Conservation (phyloP, 2,888 invertebrate species). For the Spisula subtruncata region DNA sequence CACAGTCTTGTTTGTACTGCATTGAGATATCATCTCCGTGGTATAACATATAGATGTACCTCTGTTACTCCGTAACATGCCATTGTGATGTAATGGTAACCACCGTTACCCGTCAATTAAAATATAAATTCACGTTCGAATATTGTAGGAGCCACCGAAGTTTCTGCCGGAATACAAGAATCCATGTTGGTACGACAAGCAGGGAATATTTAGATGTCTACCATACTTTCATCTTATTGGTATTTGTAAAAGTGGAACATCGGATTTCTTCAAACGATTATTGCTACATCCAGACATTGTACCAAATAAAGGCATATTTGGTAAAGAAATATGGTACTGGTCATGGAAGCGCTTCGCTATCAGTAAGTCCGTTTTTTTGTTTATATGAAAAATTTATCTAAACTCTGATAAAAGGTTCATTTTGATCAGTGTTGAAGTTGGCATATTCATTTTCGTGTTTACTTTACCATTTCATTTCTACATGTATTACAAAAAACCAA, state of each 20-base stretch:
- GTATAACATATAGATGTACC: too few relatives aligned
- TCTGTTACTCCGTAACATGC: background rate
- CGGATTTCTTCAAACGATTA: conserved; percentile 62
- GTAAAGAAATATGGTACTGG: conserved; percentile 69
- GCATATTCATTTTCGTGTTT: too few relatives aligned
- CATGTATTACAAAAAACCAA: too few relatives aligned
- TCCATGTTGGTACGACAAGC: conserved; percentile 62
- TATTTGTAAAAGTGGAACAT: conserved; percentile 68
- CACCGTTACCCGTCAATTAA: background rate
- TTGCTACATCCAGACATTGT: conserved; percentile 57
- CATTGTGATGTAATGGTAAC: background rate
- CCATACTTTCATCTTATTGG: conserved; percentile 68
- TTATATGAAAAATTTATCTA: too few relatives aligned
- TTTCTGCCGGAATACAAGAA: conserved; percentile 62
- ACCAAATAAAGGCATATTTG: conserved; percentile 59
- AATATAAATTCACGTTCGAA: background rate
- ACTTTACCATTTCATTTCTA: too few relatives aligned
- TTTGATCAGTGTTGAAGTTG: too few relatives aligned
- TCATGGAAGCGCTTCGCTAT: conserved; percentile 57
- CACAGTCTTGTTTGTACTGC: background rate
- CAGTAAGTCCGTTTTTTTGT: conserved; percentile 37
- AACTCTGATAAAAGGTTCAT: too few relatives aligned
- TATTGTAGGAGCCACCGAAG: conserved; percentile 54
- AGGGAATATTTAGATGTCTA: conserved; percentile 50
- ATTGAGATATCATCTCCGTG: background rate